These are phyloP conservation scores for Drosophila mauritiana DNA, from an alignment of 1,140 invertebrate genomes.

Conservation along the genomic window DNA sequence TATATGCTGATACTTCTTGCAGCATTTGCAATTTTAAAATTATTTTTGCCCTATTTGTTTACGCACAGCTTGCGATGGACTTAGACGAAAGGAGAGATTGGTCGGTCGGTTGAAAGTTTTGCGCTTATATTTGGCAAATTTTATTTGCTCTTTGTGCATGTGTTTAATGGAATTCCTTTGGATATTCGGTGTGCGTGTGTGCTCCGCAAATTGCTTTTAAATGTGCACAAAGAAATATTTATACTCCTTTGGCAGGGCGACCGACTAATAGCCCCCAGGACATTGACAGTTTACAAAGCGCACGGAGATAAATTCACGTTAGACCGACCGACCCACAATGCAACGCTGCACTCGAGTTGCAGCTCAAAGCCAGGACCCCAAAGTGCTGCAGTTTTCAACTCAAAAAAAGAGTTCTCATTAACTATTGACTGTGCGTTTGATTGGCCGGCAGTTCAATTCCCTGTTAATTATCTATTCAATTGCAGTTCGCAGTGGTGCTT, in stretches of 20 bases:
- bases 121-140: constrained; percentile 43
- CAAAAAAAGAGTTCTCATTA: constrained; percentile 47
- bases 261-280: constrained; percentile 64
- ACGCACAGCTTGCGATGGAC: constrained; percentile 27
- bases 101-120: constrained; percentile 15
- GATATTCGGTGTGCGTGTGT: constrained; percentile 17
- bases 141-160: constrained; percentile 62
- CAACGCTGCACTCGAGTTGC: not conserved
- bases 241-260: constrained; percentile 28
- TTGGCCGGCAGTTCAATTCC: constrained; percentile 27
- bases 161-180: constrained; percentile 63
- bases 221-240: constrained; percentile 72
- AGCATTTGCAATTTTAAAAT: constrained; percentile 50
- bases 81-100: constrained; percentile 4
- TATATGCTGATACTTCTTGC: constrained; percentile 35
- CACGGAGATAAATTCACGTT: constrained; percentile 37
- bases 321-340: constrained; percentile 22
- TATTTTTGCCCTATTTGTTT: constrained; percentile 55
- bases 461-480: constrained; percentile 44
- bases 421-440: constrained; percentile 43
- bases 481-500: constrained; percentile 5
- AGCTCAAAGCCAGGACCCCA: constrained; percentile 14
- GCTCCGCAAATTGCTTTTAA: constrained; percentile 68
- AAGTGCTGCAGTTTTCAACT: constrained; percentile 23
- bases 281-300: constrained; percentile 57